Evolutionary conservation across 2,888 invertebrate species (phyloP).

Genomic region (Lycocerus yunnanus): DNA sequence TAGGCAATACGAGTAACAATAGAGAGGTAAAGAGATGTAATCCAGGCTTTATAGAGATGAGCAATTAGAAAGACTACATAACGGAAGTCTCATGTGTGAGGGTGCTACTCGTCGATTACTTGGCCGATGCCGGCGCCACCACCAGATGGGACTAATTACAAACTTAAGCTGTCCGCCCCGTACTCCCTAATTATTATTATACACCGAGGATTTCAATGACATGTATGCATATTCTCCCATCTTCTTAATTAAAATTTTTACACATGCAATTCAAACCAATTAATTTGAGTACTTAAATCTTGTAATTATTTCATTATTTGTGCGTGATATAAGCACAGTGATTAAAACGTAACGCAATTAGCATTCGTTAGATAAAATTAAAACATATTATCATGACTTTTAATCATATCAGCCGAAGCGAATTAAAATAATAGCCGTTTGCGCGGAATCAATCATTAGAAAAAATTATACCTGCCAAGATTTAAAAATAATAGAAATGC

Average conservation of each 20-base stretch:
- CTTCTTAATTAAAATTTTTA: conserved; percentile 26
- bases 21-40: conserved; percentile 41
- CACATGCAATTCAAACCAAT: neutral
- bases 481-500: conserved; percentile 25
- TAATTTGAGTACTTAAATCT: neutral
- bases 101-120: conserved; percentile 56
- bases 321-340: neutral
- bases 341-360: neutral
- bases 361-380: neutral
- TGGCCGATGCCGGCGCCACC: conserved; percentile 51
- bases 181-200: conserved; percentile 31
- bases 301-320: neutral
- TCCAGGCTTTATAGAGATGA: conserved; percentile 53
- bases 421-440: neutral
- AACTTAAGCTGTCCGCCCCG: conserved; percentile 50
- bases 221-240: conserved; percentile 28
- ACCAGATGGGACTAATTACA: conserved; percentile 58
- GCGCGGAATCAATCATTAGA: conserved; percentile 3
- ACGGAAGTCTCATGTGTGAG: conserved; percentile 56
- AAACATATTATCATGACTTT: neutral
- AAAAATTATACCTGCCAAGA: conserved; percentile 24
- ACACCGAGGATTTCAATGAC: conserved; percentile 27
- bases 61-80: conserved; percentile 53
- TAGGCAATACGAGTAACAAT: conserved; percentile 23
- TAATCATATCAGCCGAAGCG: neutral